Conservation (phyloP, 2,888 invertebrate species). For the Aphodius granarius region DNA sequence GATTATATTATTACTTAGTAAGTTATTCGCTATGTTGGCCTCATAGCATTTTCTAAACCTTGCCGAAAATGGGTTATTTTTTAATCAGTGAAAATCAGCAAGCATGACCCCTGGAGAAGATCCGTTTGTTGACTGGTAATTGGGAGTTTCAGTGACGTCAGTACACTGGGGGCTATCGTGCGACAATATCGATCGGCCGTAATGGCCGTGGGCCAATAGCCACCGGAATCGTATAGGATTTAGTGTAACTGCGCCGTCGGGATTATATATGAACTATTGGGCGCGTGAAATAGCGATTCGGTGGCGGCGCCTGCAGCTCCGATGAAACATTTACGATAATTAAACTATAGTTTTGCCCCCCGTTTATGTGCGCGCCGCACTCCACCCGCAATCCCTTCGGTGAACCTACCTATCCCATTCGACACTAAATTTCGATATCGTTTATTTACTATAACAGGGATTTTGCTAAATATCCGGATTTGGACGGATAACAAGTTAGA, state of each 20-base stretch:
- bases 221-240: slow-evolving; percentile 35
- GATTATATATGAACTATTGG: slow-evolving; percentile 33
- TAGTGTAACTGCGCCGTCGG: slow-evolving; percentile 33
- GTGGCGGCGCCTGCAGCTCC: slow-evolving; percentile 21
- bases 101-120: neutral
- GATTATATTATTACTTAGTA: too few relatives aligned
- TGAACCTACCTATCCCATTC: neutral
- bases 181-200: slow-evolving; percentile 36
- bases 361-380: neutral
- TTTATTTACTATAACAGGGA: neutral
- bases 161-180: slow-evolving; percentile 24
- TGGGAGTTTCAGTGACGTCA: slow-evolving; percentile 30
- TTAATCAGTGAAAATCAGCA: neutral
- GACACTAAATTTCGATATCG: neutral
- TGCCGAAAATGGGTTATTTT: too few relatives aligned
- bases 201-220: slow-evolving; percentile 35
- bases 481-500: neutral
- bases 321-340: slow-evolving; percentile 29
- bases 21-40: too few relatives aligned
- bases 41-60: too few relatives aligned
- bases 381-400: neutral
- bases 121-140: neutral
- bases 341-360: slow-evolving; percentile 18
- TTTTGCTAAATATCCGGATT: neutral
- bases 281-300: slow-evolving; percentile 24